phyloP scores from a whole-genome alignment of 2,797 vertebrate species.

The Discoglossus pictus region DNA sequence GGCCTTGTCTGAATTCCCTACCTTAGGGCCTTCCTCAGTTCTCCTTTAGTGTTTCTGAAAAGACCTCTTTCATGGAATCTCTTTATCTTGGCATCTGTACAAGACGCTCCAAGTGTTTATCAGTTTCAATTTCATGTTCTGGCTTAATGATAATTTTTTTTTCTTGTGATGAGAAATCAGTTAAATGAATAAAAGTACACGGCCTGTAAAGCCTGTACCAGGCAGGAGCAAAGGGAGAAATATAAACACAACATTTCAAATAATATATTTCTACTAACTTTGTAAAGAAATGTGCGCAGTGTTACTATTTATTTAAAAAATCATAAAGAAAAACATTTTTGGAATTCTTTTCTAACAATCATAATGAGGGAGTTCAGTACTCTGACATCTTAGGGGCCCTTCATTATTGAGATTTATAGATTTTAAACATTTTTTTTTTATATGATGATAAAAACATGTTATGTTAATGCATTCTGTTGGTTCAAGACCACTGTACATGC shows the following conservation, averaged over 20 bases:
- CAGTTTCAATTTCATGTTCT: slow-evolving; percentile 32
- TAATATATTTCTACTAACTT: not conserved
- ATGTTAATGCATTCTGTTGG: too few species aligned
- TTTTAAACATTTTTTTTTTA: too few species aligned
- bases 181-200: not conserved
- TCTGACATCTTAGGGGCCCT: too few species aligned
- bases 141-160: slow-evolving; percentile 6
- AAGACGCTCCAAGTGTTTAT: slow-evolving; percentile 26
- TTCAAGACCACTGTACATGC: too few species aligned
- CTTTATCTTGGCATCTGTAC: slow-evolving; percentile 22
- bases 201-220: not conserved
- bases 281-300: not conserved
- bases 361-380: too few species aligned
- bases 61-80: slow-evolving; percentile 11
- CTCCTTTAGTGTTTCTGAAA: not conserved
- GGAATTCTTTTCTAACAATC: too few species aligned
- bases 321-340: too few species aligned
- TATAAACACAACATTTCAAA: not conserved
- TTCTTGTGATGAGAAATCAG: not conserved
- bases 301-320: too few species aligned
- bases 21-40: not conserved
- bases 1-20: slow-evolving; percentile 2
- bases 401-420: too few species aligned
- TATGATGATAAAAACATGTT: too few species aligned
- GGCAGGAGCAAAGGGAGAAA: not conserved